These are phyloP conservation scores for Yponomeuta evonymella DNA, from an alignment of 2,888 invertebrate species.

Conservation along the genomic window DNA sequence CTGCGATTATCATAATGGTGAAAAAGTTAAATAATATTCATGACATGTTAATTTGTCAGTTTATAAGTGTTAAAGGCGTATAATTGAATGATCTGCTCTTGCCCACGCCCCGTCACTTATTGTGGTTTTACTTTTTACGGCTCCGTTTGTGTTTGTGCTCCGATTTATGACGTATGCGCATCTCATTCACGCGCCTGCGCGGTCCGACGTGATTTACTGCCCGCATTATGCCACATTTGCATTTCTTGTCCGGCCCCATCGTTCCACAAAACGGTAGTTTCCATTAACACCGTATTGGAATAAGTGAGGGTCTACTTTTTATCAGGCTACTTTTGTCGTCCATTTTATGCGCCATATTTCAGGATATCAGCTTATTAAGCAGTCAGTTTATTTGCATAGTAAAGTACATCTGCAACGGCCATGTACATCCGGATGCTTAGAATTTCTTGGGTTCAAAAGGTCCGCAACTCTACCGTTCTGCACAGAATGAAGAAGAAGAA, in stretches of 20 bases:
- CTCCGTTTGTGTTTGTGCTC: conserved; percentile 29
- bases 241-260: neutral
- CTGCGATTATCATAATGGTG: conserved; percentile 55
- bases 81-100: conserved; percentile 52
- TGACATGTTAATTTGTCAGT: conserved; percentile 67
- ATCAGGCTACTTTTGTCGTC: neutral
- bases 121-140: conserved; percentile 20
- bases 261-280: neutral
- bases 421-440: too few species aligned
- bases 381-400: too few species aligned
- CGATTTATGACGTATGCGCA: conserved; percentile 23
- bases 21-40: conserved; percentile 71
- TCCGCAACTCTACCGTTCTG: too few species aligned
- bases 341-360: neutral
- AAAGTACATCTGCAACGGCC: too few species aligned
- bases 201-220: conserved; percentile 8
- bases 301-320: neutral
- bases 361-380: neutral
- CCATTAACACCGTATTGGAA: neutral
- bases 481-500: too few species aligned
- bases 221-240: neutral
- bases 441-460: too few species aligned
- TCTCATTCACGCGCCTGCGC: conserved; percentile 19
- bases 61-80: conserved; percentile 59
- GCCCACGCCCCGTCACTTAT: conserved; percentile 28